Conservation (phyloP, 2,888 invertebrate species). For the Aproaerema taeniolella region DNA sequence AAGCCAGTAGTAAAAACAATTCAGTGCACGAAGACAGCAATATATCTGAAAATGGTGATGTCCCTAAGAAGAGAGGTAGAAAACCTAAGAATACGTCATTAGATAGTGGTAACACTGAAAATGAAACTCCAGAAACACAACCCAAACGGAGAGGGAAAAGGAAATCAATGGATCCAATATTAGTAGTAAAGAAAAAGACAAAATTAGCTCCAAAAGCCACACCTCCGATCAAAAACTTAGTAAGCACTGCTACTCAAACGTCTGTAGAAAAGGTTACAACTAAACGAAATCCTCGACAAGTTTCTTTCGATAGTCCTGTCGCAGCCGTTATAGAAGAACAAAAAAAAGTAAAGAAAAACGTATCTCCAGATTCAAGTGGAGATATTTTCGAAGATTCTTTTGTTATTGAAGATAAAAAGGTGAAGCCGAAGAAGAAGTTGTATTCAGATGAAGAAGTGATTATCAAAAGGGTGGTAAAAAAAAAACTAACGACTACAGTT, state of each 20-base stretch:
- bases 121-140: no score
- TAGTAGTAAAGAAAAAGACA: conserved; percentile 48
- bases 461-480: conserved; percentile 54
- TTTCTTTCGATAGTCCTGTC: conserved; percentile 60
- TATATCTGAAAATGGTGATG: conserved; percentile 22
- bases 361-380: conserved; percentile 46
- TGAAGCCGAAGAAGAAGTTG: conserved; percentile 50
- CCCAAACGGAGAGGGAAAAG: conserved; percentile 44
- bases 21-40: conserved; percentile 18
- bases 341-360: conserved; percentile 22
- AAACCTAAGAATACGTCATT: conserved; percentile 27
- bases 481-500: conserved; percentile 43
- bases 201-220: conserved; percentile 52
- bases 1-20: conserved; percentile 12
- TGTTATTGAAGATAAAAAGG: conserved; percentile 47
- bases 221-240: conserved; percentile 58
- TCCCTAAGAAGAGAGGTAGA: conserved; percentile 26
- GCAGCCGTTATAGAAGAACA: conserved; percentile 45
- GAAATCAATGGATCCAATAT: conserved; percentile 48
- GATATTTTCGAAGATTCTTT: conserved; percentile 70
- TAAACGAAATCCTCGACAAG: conserved; percentile 45
- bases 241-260: conserved; percentile 61
- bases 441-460: conserved; percentile 48
- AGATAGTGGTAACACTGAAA: conserved; percentile 40
- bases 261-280: conserved; percentile 41